These are phyloP conservation scores for Gerosis bhagava DNA, from an alignment of 2,888 invertebrate species.

Conservation along the genomic window DNA sequence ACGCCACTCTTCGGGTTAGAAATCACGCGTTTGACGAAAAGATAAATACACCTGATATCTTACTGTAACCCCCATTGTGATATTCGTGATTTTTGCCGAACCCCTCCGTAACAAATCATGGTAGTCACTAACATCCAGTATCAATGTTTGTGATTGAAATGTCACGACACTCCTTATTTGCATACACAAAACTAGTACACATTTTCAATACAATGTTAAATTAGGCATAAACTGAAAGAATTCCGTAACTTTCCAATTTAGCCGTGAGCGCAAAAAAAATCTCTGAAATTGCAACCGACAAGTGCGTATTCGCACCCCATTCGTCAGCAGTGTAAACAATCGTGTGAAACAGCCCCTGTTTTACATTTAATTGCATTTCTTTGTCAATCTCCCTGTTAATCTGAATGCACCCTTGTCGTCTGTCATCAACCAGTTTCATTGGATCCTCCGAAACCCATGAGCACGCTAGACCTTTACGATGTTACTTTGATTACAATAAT, in stretches of 20 bases:
- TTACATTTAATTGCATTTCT: conserved; percentile 83
- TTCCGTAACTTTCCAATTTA: conserved; percentile 22
- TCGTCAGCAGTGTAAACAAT: conserved; percentile 74
- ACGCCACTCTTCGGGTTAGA: no score
- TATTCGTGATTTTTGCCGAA: no score
- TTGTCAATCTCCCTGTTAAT: conserved; percentile 77
- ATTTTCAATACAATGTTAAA: conserved; percentile 10
- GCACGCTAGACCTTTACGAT: no score
- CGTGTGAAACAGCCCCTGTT: conserved; percentile 77
- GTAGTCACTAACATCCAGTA: not conserved
- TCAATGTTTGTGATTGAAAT: no score
- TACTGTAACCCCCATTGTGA: no score
- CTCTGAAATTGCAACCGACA: conserved; percentile 49
- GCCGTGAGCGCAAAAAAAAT: conserved; percentile 36
- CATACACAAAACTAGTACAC: not conserved
- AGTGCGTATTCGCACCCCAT: conserved; percentile 60
- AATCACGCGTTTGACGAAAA: no score
- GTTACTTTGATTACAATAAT: no score
- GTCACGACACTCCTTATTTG: no score
- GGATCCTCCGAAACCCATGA: conserved; percentile 42
- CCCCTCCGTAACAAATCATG: not conserved
- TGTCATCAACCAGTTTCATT: conserved; percentile 39
- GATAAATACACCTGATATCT: no score
- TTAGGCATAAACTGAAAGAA: conserved; percentile 16
- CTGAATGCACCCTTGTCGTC: conserved; percentile 74